These are phyloP conservation scores for Drosophila paulistorum DNA, from an alignment of 1,140 invertebrate genomes.

Conservation along the genomic window DNA sequence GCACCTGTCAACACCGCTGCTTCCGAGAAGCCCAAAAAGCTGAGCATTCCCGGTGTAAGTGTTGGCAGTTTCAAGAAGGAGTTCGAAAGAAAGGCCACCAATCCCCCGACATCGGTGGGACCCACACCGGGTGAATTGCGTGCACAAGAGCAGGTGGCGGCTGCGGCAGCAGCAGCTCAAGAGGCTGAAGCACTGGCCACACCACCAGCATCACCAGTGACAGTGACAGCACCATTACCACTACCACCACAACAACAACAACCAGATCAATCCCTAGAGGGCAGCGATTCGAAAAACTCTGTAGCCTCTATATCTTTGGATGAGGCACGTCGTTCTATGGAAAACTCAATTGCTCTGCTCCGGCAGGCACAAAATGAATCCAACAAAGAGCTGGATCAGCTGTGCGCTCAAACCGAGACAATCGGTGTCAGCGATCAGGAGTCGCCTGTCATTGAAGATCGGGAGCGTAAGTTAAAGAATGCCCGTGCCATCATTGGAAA, in stretches of 20 bases:
- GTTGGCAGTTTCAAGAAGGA: constrained; percentile 92
- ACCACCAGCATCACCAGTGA: constrained; percentile 34
- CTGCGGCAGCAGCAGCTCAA: constrained; percentile 73
- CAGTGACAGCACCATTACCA: constrained; percentile 28
- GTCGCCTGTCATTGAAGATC: constrained; percentile 57
- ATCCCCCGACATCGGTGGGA: constrained; percentile 83
- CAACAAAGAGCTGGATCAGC: constrained; percentile 78
- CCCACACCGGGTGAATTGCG: constrained; percentile 68
- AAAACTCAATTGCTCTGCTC: constrained; percentile 83
- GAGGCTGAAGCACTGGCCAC: constrained; percentile 47
- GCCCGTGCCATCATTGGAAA: constrained; percentile 85
- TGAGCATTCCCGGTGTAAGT: constrained; percentile 90
- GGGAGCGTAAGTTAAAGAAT: constrained; percentile 84
- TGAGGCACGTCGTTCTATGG: constrained; percentile 82
- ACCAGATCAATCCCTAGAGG: constrained; percentile 31
- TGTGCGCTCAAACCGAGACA: constrained; percentile 81
- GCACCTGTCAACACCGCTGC: constrained; percentile 48
- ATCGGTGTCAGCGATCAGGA: constrained; percentile 65
- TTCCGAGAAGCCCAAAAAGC: constrained; percentile 89
- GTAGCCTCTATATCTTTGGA: constrained; percentile 73
- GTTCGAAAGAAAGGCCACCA: constrained; percentile 90
- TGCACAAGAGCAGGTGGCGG: constrained; percentile 69
- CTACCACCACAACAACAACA: constrained; percentile 30
- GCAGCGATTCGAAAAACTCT: constrained; percentile 78
- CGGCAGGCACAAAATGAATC: constrained; percentile 83